These are phyloP conservation scores for Dicaeum eximium DNA, from an alignment of 2,113 vertebrate species.

Conservation along the genomic window DNA sequence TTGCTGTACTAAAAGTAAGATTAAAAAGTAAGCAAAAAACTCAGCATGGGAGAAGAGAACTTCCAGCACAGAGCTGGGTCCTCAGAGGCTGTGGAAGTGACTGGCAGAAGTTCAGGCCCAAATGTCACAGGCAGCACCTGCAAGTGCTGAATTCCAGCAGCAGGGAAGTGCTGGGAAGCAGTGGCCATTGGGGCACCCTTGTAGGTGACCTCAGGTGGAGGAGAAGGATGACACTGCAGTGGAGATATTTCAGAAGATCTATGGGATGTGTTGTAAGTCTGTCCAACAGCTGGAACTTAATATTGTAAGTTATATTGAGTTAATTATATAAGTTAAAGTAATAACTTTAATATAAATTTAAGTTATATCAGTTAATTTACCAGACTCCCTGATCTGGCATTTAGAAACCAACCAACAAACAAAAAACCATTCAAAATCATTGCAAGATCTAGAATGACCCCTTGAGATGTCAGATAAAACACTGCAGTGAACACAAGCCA, in stretches of 20 bases:
- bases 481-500: not conserved
- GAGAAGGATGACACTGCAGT: not conserved
- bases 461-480: not conserved
- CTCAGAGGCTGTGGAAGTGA: not conserved
- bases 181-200: not conserved
- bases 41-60: not conserved
- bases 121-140: not conserved
- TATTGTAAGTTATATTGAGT: not conserved
- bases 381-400: not conserved
- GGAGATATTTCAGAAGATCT: not conserved
- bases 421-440: not conserved
- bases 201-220: not conserved
- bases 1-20: not conserved
- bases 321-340: too few species aligned
- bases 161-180: not conserved
- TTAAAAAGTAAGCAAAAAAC: not conserved
- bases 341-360: too few species aligned
- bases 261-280: not conserved
- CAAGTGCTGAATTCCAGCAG: not conserved
- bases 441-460: not conserved
- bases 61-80: not conserved
- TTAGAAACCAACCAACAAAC: not conserved
- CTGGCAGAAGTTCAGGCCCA: not conserved
- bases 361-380: too few species aligned
- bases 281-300: not conserved